Base-by-base conservation (phyloP, 2,888 invertebrate species). In the Sinohyriopsis cumingii region DNA sequence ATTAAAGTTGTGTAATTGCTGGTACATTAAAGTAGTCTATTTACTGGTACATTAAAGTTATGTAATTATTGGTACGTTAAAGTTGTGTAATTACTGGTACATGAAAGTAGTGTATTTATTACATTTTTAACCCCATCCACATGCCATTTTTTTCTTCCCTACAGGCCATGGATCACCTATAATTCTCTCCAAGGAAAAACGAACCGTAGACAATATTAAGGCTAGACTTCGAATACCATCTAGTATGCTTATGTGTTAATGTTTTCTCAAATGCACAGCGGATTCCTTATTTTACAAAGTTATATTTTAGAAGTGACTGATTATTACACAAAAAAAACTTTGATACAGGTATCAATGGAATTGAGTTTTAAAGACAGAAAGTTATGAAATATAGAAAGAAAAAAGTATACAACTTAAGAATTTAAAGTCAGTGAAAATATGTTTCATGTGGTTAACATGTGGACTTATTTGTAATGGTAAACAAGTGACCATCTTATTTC, bases 131-230 rank as follows among this genome's bases (percentile, higher is more conserved):
- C 12, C 45, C 45, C 45, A 45, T 45, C 45, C 45, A 45, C 45
- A 45, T 45, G 15, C 45, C 53, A 57, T 60, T 63, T 59, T 59
- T 76, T 75, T 76, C 63, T 76, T 73, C 76, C 70, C 56, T 67
- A 69, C 78, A 81, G 81, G 79, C 61, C 74, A 78, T 62, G 76
- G 79, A 61, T 69, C 79, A 59, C 82, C 83, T 12, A 74, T 84
- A 59, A 77, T 84, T 67, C 79, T 84, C 71, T 78, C 83, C 63
- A 82, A 80, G 75, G 82, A 83, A 80, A 82, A 80, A 73, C 77
- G 84, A 75, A 83, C 81, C 67, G 81, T 83, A 77, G 81, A 82
- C 78, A 79, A 79, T 75, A 77, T 84, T 28, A 81, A 82, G 73
- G 84, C 84, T 56, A 80, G 84, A 73, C 82, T 84, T 67, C 74